Evolutionary conservation across 1,140 invertebrate species (phyloP).

Genomic region (Trialeurodes vaporariorum): DNA sequence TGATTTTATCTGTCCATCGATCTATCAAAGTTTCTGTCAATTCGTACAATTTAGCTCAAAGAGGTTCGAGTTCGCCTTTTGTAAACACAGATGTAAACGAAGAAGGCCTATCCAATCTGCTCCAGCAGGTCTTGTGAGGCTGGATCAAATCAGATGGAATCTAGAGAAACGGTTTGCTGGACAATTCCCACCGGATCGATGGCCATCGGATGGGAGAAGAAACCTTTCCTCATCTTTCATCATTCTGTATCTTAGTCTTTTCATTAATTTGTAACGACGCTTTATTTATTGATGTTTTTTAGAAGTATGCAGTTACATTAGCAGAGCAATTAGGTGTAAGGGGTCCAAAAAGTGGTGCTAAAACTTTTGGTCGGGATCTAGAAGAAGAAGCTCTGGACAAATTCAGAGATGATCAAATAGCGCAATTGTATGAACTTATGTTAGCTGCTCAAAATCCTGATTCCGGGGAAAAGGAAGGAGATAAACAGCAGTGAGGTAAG

Average conservation of each 20-base stretch:
- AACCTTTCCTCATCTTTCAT: constrained; percentile 1
- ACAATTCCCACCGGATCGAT: constrained; percentile 10
- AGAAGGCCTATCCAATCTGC: no score
- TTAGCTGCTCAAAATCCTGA: constrained; percentile 39
- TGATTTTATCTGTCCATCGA: no score
- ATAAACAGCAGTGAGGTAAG: neutral
- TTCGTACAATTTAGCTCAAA: no score
- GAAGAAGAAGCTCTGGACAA: constrained; percentile 47
- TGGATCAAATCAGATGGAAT: no score
- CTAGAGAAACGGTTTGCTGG: constrained; percentile 1
- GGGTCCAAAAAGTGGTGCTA: constrained; percentile 40
- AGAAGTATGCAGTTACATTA: constrained; percentile 64
- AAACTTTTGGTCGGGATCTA: constrained; percentile 49
- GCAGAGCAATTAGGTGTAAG: constrained; percentile 56
- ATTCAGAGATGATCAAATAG: constrained; percentile 65
- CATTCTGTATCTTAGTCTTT: constrained; percentile 4
- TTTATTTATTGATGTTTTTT: constrained; percentile 24
- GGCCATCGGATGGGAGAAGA: neutral
- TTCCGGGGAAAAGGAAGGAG: neutral
- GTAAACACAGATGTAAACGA: no score
- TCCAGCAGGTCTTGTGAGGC: no score
- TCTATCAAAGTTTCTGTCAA: no score
- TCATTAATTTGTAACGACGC: neutral
- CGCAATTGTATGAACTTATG: constrained; percentile 75
- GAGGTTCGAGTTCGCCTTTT: no score